Evolutionary conservation across 2,888 invertebrate species (phyloP), one percentile per base, ranked within the genome.

Genomic region (Cantharis rustica): DNA sequence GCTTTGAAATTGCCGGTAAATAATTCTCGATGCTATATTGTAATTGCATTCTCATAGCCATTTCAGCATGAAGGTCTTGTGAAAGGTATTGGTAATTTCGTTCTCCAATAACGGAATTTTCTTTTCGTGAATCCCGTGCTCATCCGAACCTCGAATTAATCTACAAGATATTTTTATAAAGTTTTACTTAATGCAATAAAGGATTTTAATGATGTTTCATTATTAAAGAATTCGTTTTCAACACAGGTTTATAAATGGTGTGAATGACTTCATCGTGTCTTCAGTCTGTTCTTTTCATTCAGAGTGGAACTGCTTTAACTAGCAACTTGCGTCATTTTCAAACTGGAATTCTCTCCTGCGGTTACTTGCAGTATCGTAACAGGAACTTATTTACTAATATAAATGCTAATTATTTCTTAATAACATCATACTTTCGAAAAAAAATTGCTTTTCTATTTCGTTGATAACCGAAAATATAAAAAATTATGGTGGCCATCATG

Each of bases 261-360:
- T 75, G 76, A 76, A 77, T 77, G 77, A 77, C 77, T 77, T 74
- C 72, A 73, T 73, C 69, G 27, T 77, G 74, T 72, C 74, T 77
- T 72, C 64, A 20, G 69, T 73, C 72, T 75, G 75, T 75, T 77
- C 77, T 75, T 77, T 72, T 62, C 75, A 77, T 77, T 75, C 75
- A 75, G 75, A 72, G 68, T 75, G 77, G 72, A 75, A 77, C 75
- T 75, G 27, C 75, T 75, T 74, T 74, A 31, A 69, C 26, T 26
- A 26, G 31, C 26, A 26, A 15, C 72, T 74, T 77, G 77, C 77
- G 77, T 77, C 75, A 77, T 69, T 75, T 68, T 62, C 16, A 64
- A 68, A 71, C 72, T 73, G 71, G 71, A 70, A 73, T 68, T 64
- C 72, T 69, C 64, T 66, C 23, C 23, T 66, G 64, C 23, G 64